Percentiles rank a stretch among this genome's conserved stretches.
Evolutionary conservation across 2,113 vertebrate genomes (phyloP).

Genomic region (Gobio gobio): DNA sequence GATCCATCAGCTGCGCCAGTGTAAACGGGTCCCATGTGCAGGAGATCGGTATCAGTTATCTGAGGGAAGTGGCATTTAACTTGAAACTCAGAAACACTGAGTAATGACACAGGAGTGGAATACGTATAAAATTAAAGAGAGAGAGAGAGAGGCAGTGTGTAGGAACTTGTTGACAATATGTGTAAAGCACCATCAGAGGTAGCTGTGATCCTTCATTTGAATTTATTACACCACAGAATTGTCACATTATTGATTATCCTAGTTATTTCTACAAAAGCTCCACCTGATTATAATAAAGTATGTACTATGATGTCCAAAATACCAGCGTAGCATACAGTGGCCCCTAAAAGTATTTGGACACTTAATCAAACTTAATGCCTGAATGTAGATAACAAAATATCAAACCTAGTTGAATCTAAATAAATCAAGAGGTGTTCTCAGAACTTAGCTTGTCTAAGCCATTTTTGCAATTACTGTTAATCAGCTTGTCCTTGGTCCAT

Average conservation of each 20-base stretch:
- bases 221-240: constrained; percentile 29
- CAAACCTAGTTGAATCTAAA: not conserved
- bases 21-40: constrained; percentile 48
- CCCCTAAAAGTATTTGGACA: not conserved
- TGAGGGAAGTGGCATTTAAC: constrained; percentile 45
- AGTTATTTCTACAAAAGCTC: constrained; percentile 10
- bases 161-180: constrained; percentile 28
- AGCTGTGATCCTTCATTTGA: constrained; percentile 31
- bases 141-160: not conserved
- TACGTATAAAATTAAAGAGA: constrained; percentile 28
- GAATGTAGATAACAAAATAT: not conserved
- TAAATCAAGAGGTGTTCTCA: not conserved
- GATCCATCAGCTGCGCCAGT: constrained; percentile 38
- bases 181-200: constrained; percentile 27
- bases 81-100: constrained; percentile 35
- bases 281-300: constrained; percentile 10
- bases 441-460: not conserved
- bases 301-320: not conserved
- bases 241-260: not conserved
- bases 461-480: not conserved
- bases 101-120: constrained; percentile 39
- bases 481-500: not conserved
- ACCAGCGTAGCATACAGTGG: not conserved
- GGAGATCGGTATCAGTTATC: constrained; percentile 37
- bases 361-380: not conserved